Conservation (phyloP, 2,113 vertebrate genomes). For the Phainopepla nitens region DNA sequence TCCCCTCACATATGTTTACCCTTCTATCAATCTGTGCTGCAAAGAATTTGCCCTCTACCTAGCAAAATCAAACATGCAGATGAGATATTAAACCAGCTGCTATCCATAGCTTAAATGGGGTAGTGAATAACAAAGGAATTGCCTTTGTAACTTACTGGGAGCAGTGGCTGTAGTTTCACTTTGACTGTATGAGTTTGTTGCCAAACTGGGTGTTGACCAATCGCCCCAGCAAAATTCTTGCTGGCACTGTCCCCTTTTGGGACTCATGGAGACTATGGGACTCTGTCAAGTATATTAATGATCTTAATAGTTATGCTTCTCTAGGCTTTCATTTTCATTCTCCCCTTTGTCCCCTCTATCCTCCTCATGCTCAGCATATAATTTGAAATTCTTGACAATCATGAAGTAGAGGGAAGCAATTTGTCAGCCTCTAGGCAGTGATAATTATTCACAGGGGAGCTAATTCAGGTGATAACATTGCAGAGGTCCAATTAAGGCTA, state of each 20-base stretch:
- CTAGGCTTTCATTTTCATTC: background rate
- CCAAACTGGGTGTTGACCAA: background rate
- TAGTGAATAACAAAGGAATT: background rate
- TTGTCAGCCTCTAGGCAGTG: constrained; percentile 39
- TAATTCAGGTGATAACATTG: constrained; percentile 61
- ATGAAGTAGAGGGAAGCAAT: constrained; percentile 43
- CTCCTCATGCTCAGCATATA: background rate
- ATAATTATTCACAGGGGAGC: constrained; percentile 57
- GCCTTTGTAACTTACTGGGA: background rate
- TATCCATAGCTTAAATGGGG: background rate
- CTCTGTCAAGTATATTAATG: background rate
- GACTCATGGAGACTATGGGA: background rate
- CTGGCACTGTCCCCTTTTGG: background rate
- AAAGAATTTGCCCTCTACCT: background rate
- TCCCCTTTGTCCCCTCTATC: background rate
- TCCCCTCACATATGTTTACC: background rate
- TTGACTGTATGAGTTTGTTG: background rate
- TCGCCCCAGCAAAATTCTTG: background rate
- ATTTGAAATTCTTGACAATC: constrained; percentile 35
- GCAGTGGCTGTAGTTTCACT: background rate
- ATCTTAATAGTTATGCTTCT: background rate
- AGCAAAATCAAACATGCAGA: background rate
- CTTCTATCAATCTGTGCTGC: background rate
- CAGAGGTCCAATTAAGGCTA: constrained; percentile 62
- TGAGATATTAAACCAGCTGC: background rate